These are phyloP conservation scores for Hirundo rustica DNA, from an alignment of 2,797 vertebrate species.

Conservation along the genomic window DNA sequence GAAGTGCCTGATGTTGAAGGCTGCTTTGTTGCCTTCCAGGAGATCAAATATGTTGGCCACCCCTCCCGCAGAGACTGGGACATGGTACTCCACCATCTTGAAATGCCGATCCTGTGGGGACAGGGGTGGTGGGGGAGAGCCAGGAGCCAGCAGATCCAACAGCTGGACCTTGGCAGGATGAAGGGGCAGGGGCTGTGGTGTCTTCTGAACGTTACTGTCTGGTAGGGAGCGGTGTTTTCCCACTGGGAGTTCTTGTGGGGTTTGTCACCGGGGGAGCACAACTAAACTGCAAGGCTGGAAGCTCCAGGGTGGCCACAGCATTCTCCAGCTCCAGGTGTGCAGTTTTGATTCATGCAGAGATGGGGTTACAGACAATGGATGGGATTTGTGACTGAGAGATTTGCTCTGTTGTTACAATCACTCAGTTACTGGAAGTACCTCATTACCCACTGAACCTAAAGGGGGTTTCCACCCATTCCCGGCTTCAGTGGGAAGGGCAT, in stretches of 20 bases:
- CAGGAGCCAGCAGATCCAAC: not conserved
- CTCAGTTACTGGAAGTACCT: not conserved
- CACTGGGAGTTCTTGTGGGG: not conserved
- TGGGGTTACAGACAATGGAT: not conserved
- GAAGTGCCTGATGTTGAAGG: conserved; percentile 93
- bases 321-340: not conserved
- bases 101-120: conserved; percentile 88
- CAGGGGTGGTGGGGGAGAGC: not conserved
- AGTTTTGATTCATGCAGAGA: not conserved
- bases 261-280: not conserved
- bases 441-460: not conserved
- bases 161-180: not conserved
- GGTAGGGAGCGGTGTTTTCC: not conserved
- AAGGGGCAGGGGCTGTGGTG: not conserved
- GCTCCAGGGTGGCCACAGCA: not conserved
- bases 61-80: conserved; percentile 90
- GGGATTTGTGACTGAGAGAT: not conserved
- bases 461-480: not conserved
- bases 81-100: conserved; percentile 89
- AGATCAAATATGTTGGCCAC: conserved; percentile 95
- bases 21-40: conserved; percentile 88
- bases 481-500: not conserved
- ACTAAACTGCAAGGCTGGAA: not conserved
- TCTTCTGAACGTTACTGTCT: not conserved
- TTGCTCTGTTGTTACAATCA: not conserved